phyloP scores from a whole-genome alignment of 2,888 invertebrate species.

The Iphiclides podalirius region DNA sequence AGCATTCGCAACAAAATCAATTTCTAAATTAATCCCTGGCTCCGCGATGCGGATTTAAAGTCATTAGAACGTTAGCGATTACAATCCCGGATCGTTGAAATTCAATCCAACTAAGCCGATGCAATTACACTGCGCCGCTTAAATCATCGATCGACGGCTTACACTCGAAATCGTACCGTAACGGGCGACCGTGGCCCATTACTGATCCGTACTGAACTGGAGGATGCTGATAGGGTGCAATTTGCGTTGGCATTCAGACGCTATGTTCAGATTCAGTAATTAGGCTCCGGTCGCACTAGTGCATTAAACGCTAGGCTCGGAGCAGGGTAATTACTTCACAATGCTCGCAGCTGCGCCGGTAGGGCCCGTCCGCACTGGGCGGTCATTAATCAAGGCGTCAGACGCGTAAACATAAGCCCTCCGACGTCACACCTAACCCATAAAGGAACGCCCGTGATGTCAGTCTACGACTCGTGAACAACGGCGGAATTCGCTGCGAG shows the following conservation, averaged over 20 bases:
- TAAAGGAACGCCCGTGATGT: constrained; percentile 2
- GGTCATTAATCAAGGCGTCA: constrained; percentile 17
- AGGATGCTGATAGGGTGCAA: background rate
- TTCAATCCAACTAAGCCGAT: background rate
- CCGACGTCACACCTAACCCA: constrained; percentile 7
- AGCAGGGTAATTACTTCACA: too few relatives aligned
- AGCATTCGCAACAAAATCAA: too few relatives aligned
- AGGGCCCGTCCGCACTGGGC: constrained; percentile 19
- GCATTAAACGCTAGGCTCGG: background rate
- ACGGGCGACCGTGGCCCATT: background rate
- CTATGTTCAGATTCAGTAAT: background rate
- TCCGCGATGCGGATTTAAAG: too few relatives aligned
- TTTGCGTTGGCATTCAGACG: background rate
- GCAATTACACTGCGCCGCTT: background rate
- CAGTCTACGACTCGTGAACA: too few relatives aligned
- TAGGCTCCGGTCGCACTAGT: background rate
- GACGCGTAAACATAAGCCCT: background rate
- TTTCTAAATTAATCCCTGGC: too few relatives aligned
- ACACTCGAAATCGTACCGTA: background rate
- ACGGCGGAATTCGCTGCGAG: too few relatives aligned
- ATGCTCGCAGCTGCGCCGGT: constrained; percentile 5
- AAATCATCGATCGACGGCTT: background rate
- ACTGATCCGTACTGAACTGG: background rate
- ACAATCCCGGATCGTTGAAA: background rate
- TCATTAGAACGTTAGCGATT: background rate